Base-by-base conservation (phyloP, 2,113 vertebrate species). In the Sciurus niger region DNA sequence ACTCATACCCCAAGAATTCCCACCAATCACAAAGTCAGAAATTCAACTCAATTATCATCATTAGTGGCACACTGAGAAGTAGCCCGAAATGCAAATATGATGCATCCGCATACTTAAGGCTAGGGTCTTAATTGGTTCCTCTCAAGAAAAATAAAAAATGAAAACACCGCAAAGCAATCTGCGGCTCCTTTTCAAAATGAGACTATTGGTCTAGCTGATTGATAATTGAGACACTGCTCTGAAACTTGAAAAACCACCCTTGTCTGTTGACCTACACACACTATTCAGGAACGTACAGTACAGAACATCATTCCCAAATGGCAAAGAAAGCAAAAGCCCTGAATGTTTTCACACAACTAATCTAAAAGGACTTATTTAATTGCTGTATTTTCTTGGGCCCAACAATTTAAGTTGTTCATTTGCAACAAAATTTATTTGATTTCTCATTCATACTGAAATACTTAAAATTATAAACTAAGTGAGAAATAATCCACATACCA, bases 301-400 rank as follows among this genome's bases (percentile, higher is more conserved):
- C 34, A 51, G 37, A 60, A 43, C 34, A 58, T 24, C 82, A 58
- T 91, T 88, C 93, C 65, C 76, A 84, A 95, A 90, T 70, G 24
- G 77, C 60, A 88, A 88, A 96, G 72, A 48, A 79, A 96, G 84
- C 73, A 92, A 73, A 22, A 60, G 30, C 30, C 43, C 70, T 94
- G 18, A 74, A 34, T 77, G 73, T 48, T 74, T 89, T n/a, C 84
- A 87, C 8, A 65, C 0, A 85, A 67, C 65, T 89, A 10, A 72
- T 43, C 46, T 76, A 68, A 67, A 55, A 92, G 70, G 37, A 37
- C 24, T 76, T 43, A 30, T 28, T 68, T 86, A 72, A 93, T 40
- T 74, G 30, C 0, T 88, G n/a, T 55, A 53, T 51, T 90, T 77
- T 14, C 46, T 1, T 51, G 60, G n/a, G 37, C n/a, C 58, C 32